Percentiles rank a stretch among this genome's conserved stretches.
Evolutionary conservation across 2,113 vertebrate species (phyloP).

Genomic region (Tympanuchus pallidicinctus): DNA sequence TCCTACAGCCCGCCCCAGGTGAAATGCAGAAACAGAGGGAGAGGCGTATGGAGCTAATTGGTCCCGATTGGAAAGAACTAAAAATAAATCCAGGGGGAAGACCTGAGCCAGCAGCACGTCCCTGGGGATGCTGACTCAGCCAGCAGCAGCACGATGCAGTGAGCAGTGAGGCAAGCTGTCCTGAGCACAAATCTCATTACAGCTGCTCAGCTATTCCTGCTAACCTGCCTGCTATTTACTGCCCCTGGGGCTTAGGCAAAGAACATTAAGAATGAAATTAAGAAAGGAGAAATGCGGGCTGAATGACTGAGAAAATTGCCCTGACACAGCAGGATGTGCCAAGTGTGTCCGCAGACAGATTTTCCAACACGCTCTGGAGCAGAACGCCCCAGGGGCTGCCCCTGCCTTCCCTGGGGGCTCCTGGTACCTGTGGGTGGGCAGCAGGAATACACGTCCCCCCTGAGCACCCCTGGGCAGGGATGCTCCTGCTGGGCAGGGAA

Average conservation of each 20-base stretch:
- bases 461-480: background rate
- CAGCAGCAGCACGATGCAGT: slow-evolving; percentile 5
- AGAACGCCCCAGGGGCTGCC: background rate
- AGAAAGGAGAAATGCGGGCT: slow-evolving; percentile 47
- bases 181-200: slow-evolving; percentile 64
- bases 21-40: background rate
- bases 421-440: fast-evolving
- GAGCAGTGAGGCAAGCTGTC: background rate
- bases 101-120: background rate
- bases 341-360: background rate
- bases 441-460: fast-evolving
- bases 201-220: slow-evolving; percentile 52
- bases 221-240: slow-evolving; percentile 53
- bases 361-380: background rate
- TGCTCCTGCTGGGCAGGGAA: fast-evolving
- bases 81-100: slow-evolving; percentile 66
- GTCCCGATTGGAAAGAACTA: slow-evolving; percentile 46
- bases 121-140: slow-evolving; percentile 57
- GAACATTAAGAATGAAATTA: slow-evolving; percentile 55
- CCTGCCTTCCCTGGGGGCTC: background rate
- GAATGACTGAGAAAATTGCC: slow-evolving; percentile 28
- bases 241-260: slow-evolving; percentile 43
- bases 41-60: background rate
- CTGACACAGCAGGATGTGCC: background rate
- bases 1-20: background rate